These are phyloP conservation scores for Diabrotica undecimpunctata DNA, from an alignment of 1,140 invertebrate genomes.

Conservation along the genomic window DNA sequence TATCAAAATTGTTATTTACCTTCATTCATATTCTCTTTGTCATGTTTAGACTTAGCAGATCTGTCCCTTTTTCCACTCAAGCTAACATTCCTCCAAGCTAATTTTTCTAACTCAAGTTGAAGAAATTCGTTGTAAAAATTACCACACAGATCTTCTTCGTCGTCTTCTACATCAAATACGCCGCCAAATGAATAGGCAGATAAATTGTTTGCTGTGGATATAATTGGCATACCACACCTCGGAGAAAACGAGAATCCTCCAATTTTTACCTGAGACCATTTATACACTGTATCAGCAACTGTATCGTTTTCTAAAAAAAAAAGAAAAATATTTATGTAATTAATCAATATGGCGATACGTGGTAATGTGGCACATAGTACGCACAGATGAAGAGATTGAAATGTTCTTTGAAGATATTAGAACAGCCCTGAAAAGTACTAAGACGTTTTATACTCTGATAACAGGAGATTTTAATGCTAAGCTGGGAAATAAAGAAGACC, in stretches of 20 bases:
- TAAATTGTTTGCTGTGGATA: conserved; percentile 49
- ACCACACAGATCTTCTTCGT: conserved; percentile 75
- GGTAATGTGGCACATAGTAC: no score
- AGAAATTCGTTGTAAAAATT: conserved; percentile 82
- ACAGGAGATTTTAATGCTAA: no score
- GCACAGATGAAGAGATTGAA: no score
- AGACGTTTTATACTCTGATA: no score
- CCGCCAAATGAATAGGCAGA: conserved; percentile 70
- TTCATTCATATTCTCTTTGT: conserved; percentile 34
- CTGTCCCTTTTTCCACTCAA: conserved; percentile 52
- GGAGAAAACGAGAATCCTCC: conserved; percentile 62
- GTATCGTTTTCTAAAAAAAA: conserved; percentile 57
- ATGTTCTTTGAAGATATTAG: no score
- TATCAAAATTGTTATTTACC: conserved; percentile 7
- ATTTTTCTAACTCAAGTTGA: conserved; percentile 71
- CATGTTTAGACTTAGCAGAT: conserved; percentile 44
- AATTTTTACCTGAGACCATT: conserved; percentile 70
- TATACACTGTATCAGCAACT: conserved; percentile 67
- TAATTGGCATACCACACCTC: conserved; percentile 61
- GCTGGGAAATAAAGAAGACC: no score
- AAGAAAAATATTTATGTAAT: no score
- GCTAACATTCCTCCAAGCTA: conserved; percentile 64
- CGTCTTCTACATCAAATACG: conserved; percentile 77
- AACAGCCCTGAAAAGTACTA: no score
- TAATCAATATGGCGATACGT: no score